Conservation (phyloP, 2,113 vertebrate genomes). For the Amia ocellicauda region DNA sequence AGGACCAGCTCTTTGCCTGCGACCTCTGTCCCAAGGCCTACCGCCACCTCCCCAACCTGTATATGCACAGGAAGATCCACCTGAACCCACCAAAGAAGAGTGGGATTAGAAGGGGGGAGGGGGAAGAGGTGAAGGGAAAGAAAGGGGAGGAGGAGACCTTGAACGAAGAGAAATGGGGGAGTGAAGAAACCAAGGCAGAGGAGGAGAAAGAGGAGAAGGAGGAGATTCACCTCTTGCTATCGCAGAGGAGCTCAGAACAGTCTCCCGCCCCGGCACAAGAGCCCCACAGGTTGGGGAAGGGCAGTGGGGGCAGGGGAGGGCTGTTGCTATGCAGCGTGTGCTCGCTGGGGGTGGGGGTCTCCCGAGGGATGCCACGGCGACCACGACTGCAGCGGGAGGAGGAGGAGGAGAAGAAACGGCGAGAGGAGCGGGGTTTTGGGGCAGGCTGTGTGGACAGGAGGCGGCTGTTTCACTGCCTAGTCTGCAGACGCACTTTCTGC, state of each 20-base stretch:
- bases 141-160: conserved; percentile 8
- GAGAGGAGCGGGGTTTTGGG: too few species aligned
- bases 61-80: conserved; percentile 9
- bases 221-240: conserved; percentile 62
- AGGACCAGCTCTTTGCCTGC: conserved; percentile 2
- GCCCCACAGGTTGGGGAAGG: too few species aligned
- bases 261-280: conserved; percentile 47
- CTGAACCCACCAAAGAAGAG: conserved; percentile 13
- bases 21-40: conserved; percentile 4
- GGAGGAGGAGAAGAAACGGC: too few species aligned
- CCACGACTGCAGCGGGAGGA: too few species aligned
- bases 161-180: conserved; percentile 16
- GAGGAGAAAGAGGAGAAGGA: conserved; percentile 28
- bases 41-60: conserved; percentile 1
- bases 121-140: not conserved
- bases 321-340: conserved; percentile 57
- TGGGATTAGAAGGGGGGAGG: not conserved
- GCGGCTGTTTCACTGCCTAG: conserved; percentile 62
- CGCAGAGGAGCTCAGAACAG: conserved; percentile 52
- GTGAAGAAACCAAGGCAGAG: conserved; percentile 10
- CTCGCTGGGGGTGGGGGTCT: conserved; percentile 39
- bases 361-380: conserved; percentile 27
- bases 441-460: conserved; percentile 16
- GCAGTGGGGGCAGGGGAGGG: conserved; percentile 5
- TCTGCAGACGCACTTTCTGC: conserved; percentile 58